Conservation (phyloP, 2,113 vertebrate species). For the Ictalurus punctatus region DNA sequence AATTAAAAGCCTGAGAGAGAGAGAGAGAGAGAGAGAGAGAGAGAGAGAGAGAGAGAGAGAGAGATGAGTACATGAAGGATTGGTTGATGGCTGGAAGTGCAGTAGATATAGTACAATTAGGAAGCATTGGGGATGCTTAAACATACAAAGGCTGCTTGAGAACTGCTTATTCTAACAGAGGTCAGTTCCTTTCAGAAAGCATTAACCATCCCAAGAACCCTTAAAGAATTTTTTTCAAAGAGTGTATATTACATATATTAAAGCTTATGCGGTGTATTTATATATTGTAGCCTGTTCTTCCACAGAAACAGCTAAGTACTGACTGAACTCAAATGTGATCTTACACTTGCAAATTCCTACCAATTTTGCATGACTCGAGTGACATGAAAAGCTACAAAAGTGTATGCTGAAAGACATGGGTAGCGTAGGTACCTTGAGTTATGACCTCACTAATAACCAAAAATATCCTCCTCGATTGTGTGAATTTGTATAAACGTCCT, state of each 20-base stretch:
- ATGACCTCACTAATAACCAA: neutral
- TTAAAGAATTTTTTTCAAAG: neutral
- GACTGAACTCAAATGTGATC: neutral
- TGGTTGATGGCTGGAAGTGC: neutral
- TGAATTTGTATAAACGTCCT: neutral
- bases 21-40: neutral
- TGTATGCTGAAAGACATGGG: neutral
- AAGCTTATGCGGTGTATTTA: neutral
- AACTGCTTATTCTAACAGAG: neutral
- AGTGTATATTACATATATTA: neutral
- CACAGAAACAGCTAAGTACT: neutral
- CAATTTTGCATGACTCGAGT: neutral
- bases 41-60: constrained; percentile 13
- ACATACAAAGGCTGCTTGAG: neutral
- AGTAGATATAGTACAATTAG: neutral
- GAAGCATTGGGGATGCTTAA: neutral
- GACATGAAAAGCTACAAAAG: neutral
- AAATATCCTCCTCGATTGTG: neutral
- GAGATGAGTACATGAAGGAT: too few relatives aligned
- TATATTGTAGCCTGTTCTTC: neutral
- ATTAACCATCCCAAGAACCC: neutral
- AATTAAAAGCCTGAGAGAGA: too few relatives aligned
- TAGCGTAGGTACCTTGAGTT: neutral
- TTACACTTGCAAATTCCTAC: neutral
- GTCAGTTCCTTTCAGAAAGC: neutral